Percentiles rank a stretch among this genome's conserved stretches.
phyloP scores from a whole-genome alignment of 2,113 vertebrate genomes.

The Crotophaga sulcirostris region DNA sequence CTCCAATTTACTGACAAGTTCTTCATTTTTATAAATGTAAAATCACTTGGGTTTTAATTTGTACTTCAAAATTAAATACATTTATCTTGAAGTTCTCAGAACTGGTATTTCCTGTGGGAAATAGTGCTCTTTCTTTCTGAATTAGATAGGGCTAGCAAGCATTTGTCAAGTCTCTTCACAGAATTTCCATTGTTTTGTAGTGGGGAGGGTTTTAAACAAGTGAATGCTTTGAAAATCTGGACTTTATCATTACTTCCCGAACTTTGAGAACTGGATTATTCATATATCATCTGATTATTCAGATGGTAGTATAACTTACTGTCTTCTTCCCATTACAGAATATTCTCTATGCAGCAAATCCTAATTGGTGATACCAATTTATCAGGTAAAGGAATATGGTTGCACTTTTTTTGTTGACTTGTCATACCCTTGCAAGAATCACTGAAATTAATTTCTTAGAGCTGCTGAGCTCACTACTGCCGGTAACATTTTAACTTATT shows the following conservation, averaged over 20 bases:
- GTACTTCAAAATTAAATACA: neutral
- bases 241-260: neutral
- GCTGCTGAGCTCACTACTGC: neutral
- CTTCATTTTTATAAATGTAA: neutral
- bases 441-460: neutral
- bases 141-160: neutral
- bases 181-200: neutral
- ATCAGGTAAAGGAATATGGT: neutral
- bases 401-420: neutral
- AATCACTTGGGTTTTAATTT: neutral
- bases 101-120: neutral
- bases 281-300: neutral
- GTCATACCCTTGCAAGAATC: neutral
- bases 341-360: neutral
- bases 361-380: neutral
- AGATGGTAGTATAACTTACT: neutral
- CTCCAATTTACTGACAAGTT: neutral
- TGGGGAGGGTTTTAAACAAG: neutral
- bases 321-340: neutral
- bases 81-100: neutral
- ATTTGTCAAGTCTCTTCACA: neutral
- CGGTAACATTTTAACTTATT: neutral
- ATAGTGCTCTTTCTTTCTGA: neutral
- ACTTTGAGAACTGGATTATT: neutral
- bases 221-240: neutral